Evolutionary conservation across 2,113 vertebrate genomes (phyloP), one percentile per base, ranked within the genome.

Genomic region (Zosterops pallidus): DNA sequence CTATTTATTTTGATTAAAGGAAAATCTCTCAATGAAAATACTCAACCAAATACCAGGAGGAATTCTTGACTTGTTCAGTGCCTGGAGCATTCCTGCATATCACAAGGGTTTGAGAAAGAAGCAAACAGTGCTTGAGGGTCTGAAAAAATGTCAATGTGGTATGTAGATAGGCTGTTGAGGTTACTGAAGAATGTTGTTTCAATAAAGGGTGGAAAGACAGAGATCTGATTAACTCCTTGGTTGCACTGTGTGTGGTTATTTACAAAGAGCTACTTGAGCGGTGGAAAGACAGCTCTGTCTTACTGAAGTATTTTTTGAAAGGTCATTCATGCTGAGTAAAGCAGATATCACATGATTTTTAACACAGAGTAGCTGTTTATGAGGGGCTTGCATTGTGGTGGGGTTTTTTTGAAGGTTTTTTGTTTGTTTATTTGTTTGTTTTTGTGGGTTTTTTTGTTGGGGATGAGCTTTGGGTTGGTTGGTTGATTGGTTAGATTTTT

Each of bases 1-100:
- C 93, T 96, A 98, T 97, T 98, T 96, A 83, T 98, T 98, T 97
- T 97, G 78, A 98, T 98, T 97, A 97, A 94, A 92, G 19, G 24
- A 85, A 97, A 96, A 88, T 86, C 23, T 87, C 87, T 90, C 90
- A 93, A 70, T 74, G 94, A 94, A 97, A 97, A 92, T 67, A 21
- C 85, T 81, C 21, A 33, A 96, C 64, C 28, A 91, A 89, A 95
- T 77, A 91, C 56, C 46, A 74, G 22, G n/a, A 72, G 47, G 62
- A 42, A 28, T 86, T 94, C 65, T 95, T 93, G 64, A 91, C 68
- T 96, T 96, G 79, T 69, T 89, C 79, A 92, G 56, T 68, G 47
- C 62, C 46, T 76, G 78, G 31, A 26, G 62, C 89, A 46, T 39
- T 90, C 53, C 35, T 75, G 9, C 11, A 47, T 81, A 85, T 75